A percentile compares a stretch with the other conserved stretches of the same genome.
These are phyloP conservation scores for Chloroceryle aenea DNA, from an alignment of 2,113 vertebrate genomes.

Conservation along the genomic window DNA sequence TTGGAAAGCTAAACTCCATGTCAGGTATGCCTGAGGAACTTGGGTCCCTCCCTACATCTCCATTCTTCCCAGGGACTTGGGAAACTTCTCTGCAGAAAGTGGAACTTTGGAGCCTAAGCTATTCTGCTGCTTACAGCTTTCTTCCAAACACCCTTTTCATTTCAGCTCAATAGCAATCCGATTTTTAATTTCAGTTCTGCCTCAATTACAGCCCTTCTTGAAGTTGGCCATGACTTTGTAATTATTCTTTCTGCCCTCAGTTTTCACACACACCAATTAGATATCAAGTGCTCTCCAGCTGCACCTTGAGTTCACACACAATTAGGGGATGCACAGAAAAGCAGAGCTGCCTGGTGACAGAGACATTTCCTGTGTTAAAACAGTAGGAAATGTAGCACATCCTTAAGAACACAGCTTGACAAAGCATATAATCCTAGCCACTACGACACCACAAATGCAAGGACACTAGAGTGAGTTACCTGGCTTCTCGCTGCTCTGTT, in stretches of 20 bases:
- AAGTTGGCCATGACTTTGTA: slow-evolving; percentile 10
- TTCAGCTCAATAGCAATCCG: neutral
- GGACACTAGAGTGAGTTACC: neutral
- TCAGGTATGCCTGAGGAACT: neutral
- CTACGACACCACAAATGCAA: neutral
- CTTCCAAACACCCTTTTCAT: neutral
- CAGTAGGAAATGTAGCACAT: neutral
- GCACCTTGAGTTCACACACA: slow-evolving; percentile 22
- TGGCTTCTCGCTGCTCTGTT: neutral
- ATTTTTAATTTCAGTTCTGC: slow-evolving; percentile 21
- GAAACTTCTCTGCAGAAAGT: neutral
- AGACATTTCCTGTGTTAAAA: slow-evolving; percentile 14
- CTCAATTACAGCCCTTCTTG: slow-evolving; percentile 13
- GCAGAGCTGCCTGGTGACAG: neutral
- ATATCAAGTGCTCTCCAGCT: neutral
- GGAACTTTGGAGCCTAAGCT: neutral
- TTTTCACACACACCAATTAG: slow-evolving; percentile 37
- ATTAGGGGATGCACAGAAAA: slow-evolving; percentile 3
- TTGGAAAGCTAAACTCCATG: neutral
- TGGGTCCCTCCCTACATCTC: neutral
- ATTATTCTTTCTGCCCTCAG: slow-evolving; percentile 23
- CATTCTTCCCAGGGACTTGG: neutral
- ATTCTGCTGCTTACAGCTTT: neutral
- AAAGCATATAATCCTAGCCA: neutral
- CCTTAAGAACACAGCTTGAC: slow-evolving; percentile 10